Evolutionary conservation across 2,888 invertebrate species (phyloP), one percentile per base, ranked within the genome.

Genomic region (Mystacides longicornis): DNA sequence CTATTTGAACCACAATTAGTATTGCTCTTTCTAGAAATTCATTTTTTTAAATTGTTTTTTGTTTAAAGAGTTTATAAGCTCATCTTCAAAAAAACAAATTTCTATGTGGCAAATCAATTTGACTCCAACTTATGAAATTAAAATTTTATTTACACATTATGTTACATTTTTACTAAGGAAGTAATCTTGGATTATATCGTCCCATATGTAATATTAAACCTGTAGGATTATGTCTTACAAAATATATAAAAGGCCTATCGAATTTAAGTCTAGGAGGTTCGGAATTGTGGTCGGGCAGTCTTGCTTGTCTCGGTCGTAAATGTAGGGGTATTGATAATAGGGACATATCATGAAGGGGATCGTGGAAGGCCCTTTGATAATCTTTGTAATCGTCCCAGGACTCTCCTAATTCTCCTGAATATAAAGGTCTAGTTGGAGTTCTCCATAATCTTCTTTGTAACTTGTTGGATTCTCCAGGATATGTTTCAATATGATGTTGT

Each of bases 171-270:
- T 43, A 5, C 42, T 76, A 89, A 69, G 89, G 89, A 71, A 89
- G 73, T 67, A 89, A 80, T 72, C 87, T 82, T 43, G 89, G 92
- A 71, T 89, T 92, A 74, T 89, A 92, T 67, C 92, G 80, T 43
- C 93, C 93, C 78, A 91, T 89, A 68, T 89, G 89, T 51, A 93
- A 74, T 65, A 93, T 88, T 75, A 93, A 82, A 58, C 93, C 93
- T n/a, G 92, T 87, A 1, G 92, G 93, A 71, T 93, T 93, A 71
- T 93, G 93, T 66, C 93, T 80, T 14, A 93, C 89, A 64, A 91
- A 87, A 70, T 89, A 93, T 22, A 93, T 75, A 78, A 93, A 93
- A 0, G 93, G 93, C 66, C 91, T 80, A 65, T 93, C 92, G 67
- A 91, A 87, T 64, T 88, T 83, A 66, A 93, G 76, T 67, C 91